Conservation (phyloP, 2,888 invertebrate species). For the Strigamia crassipes region DNA sequence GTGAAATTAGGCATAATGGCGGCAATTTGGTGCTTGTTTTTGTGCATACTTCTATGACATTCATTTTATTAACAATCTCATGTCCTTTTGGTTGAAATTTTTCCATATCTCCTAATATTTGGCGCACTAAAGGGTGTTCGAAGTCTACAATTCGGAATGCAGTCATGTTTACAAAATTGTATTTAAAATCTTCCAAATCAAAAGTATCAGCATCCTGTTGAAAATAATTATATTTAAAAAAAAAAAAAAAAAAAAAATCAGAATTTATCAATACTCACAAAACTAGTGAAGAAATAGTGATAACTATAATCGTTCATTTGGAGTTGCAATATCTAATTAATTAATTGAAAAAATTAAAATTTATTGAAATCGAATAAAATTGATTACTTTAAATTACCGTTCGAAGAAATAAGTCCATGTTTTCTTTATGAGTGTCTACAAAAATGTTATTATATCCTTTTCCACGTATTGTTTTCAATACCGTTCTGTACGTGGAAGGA, state of each 20-base stretch:
- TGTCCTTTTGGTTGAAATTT: constrained; percentile 72
- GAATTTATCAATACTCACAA: constrained; percentile 64
- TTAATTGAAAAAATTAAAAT: constrained; percentile 47
- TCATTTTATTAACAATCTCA: constrained; percentile 48
- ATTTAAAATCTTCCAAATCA: constrained; percentile 87
- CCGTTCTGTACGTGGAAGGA: constrained; percentile 71
- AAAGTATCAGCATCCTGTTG: constrained; percentile 81
- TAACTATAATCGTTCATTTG: constrained; percentile 96
- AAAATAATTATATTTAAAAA: not conserved
- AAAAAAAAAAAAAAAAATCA: not conserved
- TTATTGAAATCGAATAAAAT: not conserved
- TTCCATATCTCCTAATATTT: constrained; percentile 82
- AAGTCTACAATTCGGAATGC: constrained; percentile 87
- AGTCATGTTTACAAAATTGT: constrained; percentile 94
- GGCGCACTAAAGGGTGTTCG: constrained; percentile 73
- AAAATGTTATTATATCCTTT: constrained; percentile 80
- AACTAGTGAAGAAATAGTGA: constrained; percentile 93
- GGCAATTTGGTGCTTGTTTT: too few relatives aligned
- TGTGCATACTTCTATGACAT: constrained; percentile 45
- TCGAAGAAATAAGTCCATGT: constrained; percentile 80
- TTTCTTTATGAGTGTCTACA: constrained; percentile 77
- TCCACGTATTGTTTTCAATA: constrained; percentile 80
- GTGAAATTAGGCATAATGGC: not conserved
- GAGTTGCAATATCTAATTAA: constrained; percentile 82
- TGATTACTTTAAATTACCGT: constrained; percentile 69